These are phyloP conservation scores for Malachius bipustulatus DNA, from an alignment of 2,888 invertebrate species.

Conservation along the genomic window DNA sequence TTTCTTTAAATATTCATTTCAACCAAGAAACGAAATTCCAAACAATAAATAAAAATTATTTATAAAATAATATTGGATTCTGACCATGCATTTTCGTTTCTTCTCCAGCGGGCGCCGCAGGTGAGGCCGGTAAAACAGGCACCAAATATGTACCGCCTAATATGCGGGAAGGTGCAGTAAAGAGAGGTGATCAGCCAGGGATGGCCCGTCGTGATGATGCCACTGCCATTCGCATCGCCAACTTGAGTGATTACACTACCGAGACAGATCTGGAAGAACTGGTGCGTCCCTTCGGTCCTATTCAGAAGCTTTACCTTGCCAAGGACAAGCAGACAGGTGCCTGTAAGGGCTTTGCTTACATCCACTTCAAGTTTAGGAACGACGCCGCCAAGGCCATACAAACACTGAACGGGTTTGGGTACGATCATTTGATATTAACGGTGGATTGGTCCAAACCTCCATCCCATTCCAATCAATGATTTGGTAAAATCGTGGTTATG, in stretches of 20 bases:
- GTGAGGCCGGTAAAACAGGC: constrained; percentile 32
- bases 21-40: too few relatives aligned
- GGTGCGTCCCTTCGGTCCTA: constrained; percentile 86
- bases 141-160: constrained; percentile 82
- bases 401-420: constrained; percentile 83
- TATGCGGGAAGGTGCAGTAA: constrained; percentile 71
- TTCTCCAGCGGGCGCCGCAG: too few relatives aligned
- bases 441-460: constrained; percentile 98
- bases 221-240: constrained; percentile 92
- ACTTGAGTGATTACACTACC: constrained; percentile 89
- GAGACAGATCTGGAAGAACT: constrained; percentile 93
- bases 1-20: too few relatives aligned
- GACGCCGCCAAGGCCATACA: constrained; percentile 89
- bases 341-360: constrained; percentile 97
- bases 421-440: constrained; percentile 93
- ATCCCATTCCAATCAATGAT: constrained; percentile 9
- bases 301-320: constrained; percentile 88
- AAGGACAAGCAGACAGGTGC: constrained; percentile 80
- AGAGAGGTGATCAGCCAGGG: constrained; percentile 55
- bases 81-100: too few relatives aligned
- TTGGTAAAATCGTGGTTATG: too few relatives aligned
- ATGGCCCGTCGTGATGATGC: constrained; percentile 64
- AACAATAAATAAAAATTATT: too few relatives aligned
- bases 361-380: constrained; percentile 84
- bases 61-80: too few relatives aligned